phyloP scores from a whole-genome alignment of 2,888 invertebrate genomes.

The Hermaeophaga mercurialis region DNA sequence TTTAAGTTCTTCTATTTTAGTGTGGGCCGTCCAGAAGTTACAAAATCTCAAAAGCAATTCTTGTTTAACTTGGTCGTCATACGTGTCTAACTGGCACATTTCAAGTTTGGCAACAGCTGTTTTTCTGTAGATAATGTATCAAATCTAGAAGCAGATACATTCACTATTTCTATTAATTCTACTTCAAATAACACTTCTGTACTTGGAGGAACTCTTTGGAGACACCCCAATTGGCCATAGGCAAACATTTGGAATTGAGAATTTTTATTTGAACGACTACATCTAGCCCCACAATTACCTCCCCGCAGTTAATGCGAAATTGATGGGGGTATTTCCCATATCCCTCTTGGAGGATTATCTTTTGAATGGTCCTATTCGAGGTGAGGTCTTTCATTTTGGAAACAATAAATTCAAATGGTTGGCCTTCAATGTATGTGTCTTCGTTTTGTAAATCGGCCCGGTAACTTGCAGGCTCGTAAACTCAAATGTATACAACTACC shows the following conservation, averaged over 20 bases:
- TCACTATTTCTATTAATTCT: slow-evolving; percentile 68
- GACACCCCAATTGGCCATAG: slow-evolving; percentile 76
- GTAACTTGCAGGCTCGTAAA: slow-evolving; percentile 42
- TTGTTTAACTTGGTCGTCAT: slow-evolving; percentile 68
- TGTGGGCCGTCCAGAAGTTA: slow-evolving; percentile 75
- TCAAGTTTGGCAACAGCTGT: slow-evolving; percentile 69
- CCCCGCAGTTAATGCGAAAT: slow-evolving; percentile 55
- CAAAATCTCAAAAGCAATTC: slow-evolving; percentile 69
- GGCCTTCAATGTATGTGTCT: slow-evolving; percentile 53
- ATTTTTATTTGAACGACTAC: slow-evolving; percentile 74
- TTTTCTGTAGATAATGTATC: slow-evolving; percentile 61
- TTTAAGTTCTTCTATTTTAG: slow-evolving; percentile 65
- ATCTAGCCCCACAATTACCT: slow-evolving; percentile 68
- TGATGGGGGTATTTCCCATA: slow-evolving; percentile 53
- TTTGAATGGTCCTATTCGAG: slow-evolving; percentile 63
- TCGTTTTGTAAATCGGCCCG: slow-evolving; percentile 53
- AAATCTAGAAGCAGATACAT: slow-evolving; percentile 58
- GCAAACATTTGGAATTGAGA: slow-evolving; percentile 78
- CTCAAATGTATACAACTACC: too few relatives aligned
- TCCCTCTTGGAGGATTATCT: slow-evolving; percentile 66
- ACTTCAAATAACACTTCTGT: slow-evolving; percentile 76
- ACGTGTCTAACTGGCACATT: slow-evolving; percentile 66
- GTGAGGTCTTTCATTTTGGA: slow-evolving; percentile 62
- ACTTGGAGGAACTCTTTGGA: slow-evolving; percentile 77
- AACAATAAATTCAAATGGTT: slow-evolving; percentile 63